Conservation (phyloP, 2,888 invertebrate genomes). For the Neocrepidodera transversa region DNA sequence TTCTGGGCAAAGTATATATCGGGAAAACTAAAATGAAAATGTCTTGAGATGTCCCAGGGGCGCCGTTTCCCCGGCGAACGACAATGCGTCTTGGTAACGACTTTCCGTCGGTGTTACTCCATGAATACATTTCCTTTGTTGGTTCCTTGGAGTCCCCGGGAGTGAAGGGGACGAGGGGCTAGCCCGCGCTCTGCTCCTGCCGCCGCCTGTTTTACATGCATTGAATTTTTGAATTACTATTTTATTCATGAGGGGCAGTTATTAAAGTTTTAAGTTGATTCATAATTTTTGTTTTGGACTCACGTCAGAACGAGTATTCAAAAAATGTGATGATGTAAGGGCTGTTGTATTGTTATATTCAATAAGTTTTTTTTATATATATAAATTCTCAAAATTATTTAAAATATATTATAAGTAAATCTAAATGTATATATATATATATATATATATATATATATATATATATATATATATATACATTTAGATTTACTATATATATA, state of each 20-base stretch:
- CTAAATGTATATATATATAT: too few relatives aligned
- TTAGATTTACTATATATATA: too few relatives aligned
- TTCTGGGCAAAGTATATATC: slow-evolving; percentile 48
- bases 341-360: too few relatives aligned
- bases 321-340: too few relatives aligned
- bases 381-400: too few relatives aligned
- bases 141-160: slow-evolving; percentile 47
- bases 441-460: too few relatives aligned
- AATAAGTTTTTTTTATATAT: too few relatives aligned
- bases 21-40: slow-evolving; percentile 60
- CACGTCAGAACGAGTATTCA: too few relatives aligned
- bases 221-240: slow-evolving; percentile 56
- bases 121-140: slow-evolving; percentile 58
- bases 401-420: too few relatives aligned
- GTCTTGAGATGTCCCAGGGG: slow-evolving; percentile 58
- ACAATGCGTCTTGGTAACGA: slow-evolving; percentile 62
- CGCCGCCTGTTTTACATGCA: slow-evolving; percentile 58
- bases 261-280: slow-evolving; percentile 30
- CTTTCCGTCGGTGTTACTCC: slow-evolving; percentile 54
- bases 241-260: slow-evolving; percentile 35
- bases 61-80: slow-evolving; percentile 57
- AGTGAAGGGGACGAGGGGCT: slow-evolving; percentile 37
- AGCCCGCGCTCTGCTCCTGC: slow-evolving; percentile 11
- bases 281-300: slow-evolving; percentile 21
- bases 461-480: too few relatives aligned